Percentiles rank a stretch among this genome's conserved stretches.
These are phyloP conservation scores for Encarsia formosa DNA, from an alignment of 2,888 invertebrate species.

Conservation along the genomic window DNA sequence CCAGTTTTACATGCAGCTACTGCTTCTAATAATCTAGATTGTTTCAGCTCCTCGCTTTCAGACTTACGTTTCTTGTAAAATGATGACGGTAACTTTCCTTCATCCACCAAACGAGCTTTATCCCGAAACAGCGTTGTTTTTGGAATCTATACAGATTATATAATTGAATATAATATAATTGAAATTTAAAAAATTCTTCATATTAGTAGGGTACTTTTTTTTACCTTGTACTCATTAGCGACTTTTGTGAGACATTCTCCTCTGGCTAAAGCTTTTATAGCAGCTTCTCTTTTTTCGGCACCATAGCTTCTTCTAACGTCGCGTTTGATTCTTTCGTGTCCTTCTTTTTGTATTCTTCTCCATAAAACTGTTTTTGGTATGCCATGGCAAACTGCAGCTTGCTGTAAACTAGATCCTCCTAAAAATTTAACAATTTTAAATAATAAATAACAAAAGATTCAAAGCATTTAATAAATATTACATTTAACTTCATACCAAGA, in stretches of 20 bases:
- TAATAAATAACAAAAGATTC: background rate
- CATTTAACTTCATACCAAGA: slow-evolving; percentile 36
- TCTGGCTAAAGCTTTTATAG: slow-evolving; percentile 48
- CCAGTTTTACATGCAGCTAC: slow-evolving; percentile 50
- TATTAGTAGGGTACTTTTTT: background rate
- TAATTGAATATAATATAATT: background rate
- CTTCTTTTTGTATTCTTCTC: slow-evolving; percentile 51
- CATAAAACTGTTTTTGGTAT: slow-evolving; percentile 53
- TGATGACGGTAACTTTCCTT: slow-evolving; percentile 47
- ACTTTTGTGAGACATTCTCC: slow-evolving; percentile 52
- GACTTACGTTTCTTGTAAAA: slow-evolving; percentile 46
- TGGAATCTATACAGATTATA: slow-evolving; percentile 44
- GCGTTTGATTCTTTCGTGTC: slow-evolving; percentile 40
- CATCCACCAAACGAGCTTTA: slow-evolving; percentile 46
- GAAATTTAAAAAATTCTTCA: background rate
- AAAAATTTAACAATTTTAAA: slow-evolving; percentile 4
- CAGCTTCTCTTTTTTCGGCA: slow-evolving; percentile 47
- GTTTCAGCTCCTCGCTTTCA: slow-evolving; percentile 44
- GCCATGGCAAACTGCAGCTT: slow-evolving; percentile 48
- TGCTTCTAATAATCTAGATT: slow-evolving; percentile 46
- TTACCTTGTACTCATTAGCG: slow-evolving; percentile 47
- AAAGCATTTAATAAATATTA: background rate
- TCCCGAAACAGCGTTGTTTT: slow-evolving; percentile 51
- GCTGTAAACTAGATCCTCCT: slow-evolving; percentile 50
- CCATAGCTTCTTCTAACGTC: slow-evolving; percentile 44